These are phyloP conservation scores for Vanacampus margaritifer DNA, from an alignment of 2,113 vertebrate species.

Conservation along the genomic window DNA sequence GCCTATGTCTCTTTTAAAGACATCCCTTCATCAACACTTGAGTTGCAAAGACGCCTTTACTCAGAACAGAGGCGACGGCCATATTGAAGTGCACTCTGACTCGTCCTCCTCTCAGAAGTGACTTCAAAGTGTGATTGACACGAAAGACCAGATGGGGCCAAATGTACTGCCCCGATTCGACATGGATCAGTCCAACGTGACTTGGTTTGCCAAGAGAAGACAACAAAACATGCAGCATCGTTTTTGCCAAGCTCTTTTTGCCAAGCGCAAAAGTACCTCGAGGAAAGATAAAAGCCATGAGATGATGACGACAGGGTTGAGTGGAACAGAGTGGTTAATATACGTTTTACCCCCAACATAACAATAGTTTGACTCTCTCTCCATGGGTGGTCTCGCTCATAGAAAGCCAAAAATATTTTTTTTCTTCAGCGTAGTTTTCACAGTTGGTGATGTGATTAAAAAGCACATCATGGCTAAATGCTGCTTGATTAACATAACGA, in stretches of 20 bases:
- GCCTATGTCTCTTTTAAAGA: too few relatives aligned
- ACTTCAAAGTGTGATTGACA: conserved; percentile 27
- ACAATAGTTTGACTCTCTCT: conserved; percentile 18
- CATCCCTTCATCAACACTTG: background rate
- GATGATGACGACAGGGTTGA: background rate
- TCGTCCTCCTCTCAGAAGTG: conserved; percentile 21
- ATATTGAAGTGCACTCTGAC: background rate
- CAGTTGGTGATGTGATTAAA: conserved; percentile 25
- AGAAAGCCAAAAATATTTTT: conserved; percentile 8
- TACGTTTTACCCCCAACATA: conserved; percentile 28
- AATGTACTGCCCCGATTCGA: conserved; percentile 5
- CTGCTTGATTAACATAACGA: conserved; percentile 16
- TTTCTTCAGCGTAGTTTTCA: conserved; percentile 1
- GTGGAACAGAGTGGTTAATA: conserved; percentile 20
- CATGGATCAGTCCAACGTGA: background rate
- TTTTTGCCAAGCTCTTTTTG: too few relatives aligned
- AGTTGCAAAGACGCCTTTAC: background rate
- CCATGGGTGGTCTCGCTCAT: conserved; percentile 22
- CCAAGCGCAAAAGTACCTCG: background rate
- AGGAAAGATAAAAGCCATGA: background rate
- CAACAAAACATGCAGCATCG: conserved; percentile 3
- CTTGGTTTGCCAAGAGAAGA: background rate
- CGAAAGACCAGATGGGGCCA: conserved; percentile 15
- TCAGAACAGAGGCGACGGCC: background rate
- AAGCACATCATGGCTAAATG: conserved; percentile 18